Evolutionary conservation across 2,888 invertebrate species (phyloP).

Genomic region (Galeopsomyia nigrocyanea): DNA sequence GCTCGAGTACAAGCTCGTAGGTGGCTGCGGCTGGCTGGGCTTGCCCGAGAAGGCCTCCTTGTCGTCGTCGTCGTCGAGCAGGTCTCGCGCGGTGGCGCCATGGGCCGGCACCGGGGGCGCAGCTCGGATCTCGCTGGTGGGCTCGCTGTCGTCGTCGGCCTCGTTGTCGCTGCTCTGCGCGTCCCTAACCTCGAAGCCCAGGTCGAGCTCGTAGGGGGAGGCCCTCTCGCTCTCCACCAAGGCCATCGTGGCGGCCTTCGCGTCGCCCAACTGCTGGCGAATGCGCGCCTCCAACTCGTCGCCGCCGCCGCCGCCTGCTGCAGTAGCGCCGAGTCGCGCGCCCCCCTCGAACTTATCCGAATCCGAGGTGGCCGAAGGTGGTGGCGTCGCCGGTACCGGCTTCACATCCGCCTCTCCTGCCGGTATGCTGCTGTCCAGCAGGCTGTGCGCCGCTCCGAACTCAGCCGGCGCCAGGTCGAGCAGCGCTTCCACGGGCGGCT

Average conservation of each 20-base stretch:
- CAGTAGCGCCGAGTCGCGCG: slow-evolving; percentile 7
- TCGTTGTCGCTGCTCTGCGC: slow-evolving; percentile 26
- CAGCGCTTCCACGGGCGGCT: slow-evolving; percentile 44
- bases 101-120: background rate
- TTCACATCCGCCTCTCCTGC: slow-evolving; percentile 46
- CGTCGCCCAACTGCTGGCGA: slow-evolving; percentile 33
- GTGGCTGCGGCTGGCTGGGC: slow-evolving; percentile 11
- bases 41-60: slow-evolving; percentile 14
- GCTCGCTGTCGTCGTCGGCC: slow-evolving; percentile 41
- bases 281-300: slow-evolving; percentile 49
- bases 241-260: slow-evolving; percentile 57
- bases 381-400: slow-evolving; percentile 61
- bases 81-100: slow-evolving; percentile 2
- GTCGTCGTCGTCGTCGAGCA: slow-evolving; percentile 34
- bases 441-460: slow-evolving; percentile 43
- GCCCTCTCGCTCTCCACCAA: slow-evolving; percentile 58
- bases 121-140: slow-evolving; percentile 26
- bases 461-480: slow-evolving; percentile 43
- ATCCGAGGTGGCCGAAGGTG: slow-evolving; percentile 59
- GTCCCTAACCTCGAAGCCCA: slow-evolving; percentile 34
- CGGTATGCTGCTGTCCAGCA: too few species aligned
- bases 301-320: slow-evolving; percentile 19
- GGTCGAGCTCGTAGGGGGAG: slow-evolving; percentile 15
- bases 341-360: slow-evolving; percentile 55
- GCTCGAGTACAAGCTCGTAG: slow-evolving; percentile 8